These are phyloP conservation scores for Gymnothorax reevesii DNA, from an alignment of 2,797 vertebrate genomes.

Conservation along the genomic window DNA sequence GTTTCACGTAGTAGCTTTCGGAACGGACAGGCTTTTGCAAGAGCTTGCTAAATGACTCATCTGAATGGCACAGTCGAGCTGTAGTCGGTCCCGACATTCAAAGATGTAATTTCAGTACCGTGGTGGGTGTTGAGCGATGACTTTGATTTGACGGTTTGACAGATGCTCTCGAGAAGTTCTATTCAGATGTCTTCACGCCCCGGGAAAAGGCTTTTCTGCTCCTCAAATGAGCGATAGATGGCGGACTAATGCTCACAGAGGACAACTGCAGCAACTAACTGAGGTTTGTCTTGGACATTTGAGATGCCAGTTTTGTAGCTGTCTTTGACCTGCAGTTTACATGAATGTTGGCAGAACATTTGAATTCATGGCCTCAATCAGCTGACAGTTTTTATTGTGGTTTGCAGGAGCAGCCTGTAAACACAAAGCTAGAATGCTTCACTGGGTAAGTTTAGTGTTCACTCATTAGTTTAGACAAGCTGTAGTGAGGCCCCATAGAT, in stretches of 20 bases:
- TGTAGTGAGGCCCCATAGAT: too few relatives aligned
- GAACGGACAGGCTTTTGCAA: conserved; percentile 2
- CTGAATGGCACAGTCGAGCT: neutral
- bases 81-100: neutral
- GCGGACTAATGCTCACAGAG: neutral
- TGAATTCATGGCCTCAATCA: too few relatives aligned
- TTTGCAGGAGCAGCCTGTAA: too few relatives aligned
- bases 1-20: neutral
- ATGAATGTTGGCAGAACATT: too few relatives aligned
- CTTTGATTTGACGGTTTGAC: neutral
- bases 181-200: neutral
- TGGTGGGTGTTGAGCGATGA: neutral
- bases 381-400: too few relatives aligned
- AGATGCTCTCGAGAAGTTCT: neutral
- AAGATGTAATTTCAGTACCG: conserved; percentile 3
- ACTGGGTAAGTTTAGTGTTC: too few relatives aligned
- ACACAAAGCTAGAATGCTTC: too few relatives aligned
- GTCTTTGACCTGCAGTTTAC: too few relatives aligned
- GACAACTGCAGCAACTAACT: too few relatives aligned
- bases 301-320: too few relatives aligned
- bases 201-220: neutral
- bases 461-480: too few relatives aligned
- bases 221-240: neutral
- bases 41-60: conserved; percentile 4
- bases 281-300: too few relatives aligned